Conservation (phyloP, 53 echinoderm and acorn worm species). For the Hippasteria phrygiana region DNA sequence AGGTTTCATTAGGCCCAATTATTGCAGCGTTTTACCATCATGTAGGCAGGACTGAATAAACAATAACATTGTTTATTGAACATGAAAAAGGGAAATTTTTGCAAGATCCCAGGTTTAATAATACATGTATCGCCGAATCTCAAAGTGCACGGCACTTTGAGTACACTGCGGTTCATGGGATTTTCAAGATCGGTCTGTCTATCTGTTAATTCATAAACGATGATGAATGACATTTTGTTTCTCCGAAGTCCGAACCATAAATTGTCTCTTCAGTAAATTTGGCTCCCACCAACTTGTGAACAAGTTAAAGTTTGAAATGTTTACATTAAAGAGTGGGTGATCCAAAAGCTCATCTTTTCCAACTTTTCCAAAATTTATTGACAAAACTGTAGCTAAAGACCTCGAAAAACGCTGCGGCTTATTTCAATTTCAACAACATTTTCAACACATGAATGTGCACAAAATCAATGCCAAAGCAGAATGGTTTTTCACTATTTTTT, state of each 20-base stretch:
- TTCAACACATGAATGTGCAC: too few species aligned
- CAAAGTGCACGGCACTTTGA: slow-evolving; percentile 6
- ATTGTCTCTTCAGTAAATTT: too few species aligned
- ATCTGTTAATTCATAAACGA: not conserved
- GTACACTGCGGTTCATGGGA: not conserved
- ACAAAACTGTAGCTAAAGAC: too few species aligned
- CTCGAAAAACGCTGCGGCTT: too few species aligned
- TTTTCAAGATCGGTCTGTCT: slow-evolving; percentile 11
- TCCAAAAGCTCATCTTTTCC: too few species aligned
- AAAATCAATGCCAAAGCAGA: too few species aligned
- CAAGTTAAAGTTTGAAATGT: too few species aligned
- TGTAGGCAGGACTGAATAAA: slow-evolving; percentile 42
- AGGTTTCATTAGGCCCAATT: slow-evolving; percentile 48
- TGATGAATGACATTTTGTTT: not conserved
- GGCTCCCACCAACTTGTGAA: too few species aligned
- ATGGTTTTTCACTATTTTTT: too few species aligned
- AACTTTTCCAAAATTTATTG: too few species aligned
- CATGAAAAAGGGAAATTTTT: slow-evolving; percentile 27
- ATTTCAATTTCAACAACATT: too few species aligned
- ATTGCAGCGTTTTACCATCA: slow-evolving; percentile 13
- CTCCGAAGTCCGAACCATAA: not conserved
- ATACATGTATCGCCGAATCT: not conserved
- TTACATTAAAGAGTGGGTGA: too few species aligned
- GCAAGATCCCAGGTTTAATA: slow-evolving; percentile 5
- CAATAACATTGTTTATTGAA: slow-evolving; percentile 64